Conservation (phyloP, 2,888 invertebrate species). For the Apamea sordens region DNA sequence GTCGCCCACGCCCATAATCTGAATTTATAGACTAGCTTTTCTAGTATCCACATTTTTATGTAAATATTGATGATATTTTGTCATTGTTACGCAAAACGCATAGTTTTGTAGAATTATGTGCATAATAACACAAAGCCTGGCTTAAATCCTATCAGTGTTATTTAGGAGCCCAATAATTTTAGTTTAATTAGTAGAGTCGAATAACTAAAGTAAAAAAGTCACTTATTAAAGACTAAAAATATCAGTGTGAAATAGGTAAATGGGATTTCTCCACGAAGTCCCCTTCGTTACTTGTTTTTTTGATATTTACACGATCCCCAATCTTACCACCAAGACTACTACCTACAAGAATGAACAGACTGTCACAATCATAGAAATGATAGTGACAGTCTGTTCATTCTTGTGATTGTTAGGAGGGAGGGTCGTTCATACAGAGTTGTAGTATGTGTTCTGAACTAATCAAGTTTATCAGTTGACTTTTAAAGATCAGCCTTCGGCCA, state of each 20-base stretch:
- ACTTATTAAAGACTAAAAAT: not conserved
- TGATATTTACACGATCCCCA: not conserved
- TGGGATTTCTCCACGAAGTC: not conserved
- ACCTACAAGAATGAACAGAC: too few relatives aligned
- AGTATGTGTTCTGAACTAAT: not conserved
- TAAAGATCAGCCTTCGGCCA: constrained; percentile 39
- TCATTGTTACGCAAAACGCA: constrained; percentile 8
- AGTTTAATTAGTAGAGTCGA: not conserved
- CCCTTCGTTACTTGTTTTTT: not conserved
- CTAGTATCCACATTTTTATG: constrained; percentile 6
- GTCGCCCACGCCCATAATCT: constrained; percentile 18
- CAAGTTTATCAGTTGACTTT: constrained; percentile 40
- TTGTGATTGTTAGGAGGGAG: not conserved
- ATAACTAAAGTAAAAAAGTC: not conserved
- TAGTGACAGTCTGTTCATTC: not conserved
- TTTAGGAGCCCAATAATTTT: not conserved
- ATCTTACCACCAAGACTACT: not conserved
- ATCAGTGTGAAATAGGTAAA: not conserved
- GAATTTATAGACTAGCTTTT: not conserved
- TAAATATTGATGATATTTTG: constrained; percentile 17
- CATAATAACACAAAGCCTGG: not conserved
- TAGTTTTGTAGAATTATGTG: not conserved
- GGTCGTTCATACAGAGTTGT: not conserved
- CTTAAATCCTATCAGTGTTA: not conserved
- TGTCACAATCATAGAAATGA: too few relatives aligned